Evolutionary conservation across 2,113 vertebrate species (phyloP), one percentile per base, ranked within the genome.

Genomic region (Barbus barbus): DNA sequence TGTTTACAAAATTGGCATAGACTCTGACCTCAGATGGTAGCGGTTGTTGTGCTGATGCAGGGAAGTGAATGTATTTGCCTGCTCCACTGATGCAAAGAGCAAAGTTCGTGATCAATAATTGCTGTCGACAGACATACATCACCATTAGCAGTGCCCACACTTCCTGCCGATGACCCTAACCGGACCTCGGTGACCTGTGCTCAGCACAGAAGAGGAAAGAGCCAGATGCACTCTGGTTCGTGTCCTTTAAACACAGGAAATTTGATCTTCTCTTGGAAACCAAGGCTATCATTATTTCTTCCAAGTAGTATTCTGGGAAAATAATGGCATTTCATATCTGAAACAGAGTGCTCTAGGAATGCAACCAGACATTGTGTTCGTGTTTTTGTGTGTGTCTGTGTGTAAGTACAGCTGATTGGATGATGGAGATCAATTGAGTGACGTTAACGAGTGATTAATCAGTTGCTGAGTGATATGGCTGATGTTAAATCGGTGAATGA

Each of bases 261-360:
- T 73, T 20, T 53, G 74, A 85, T 78, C 80, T n/a, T 63, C 41
- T 69, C 36, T 82, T 85, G 83, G 86, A 84, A 67, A 75, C 46
- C 9, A 69, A 72, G 73, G 48, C 71, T 77, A 67, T 87, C 73
- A 78, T 82, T 82, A 87, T 65, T 73, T 78, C 78, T 80, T 78
- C 80, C 65, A 60, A 44, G 33, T 75, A 51, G 69, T 33, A 83
- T 86, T 84, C 61, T 84, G 41, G 72, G 83, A 60, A 87, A 84
- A 77, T 82, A 46, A 78, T 58, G 79, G 61, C 61, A 72, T 69
- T 53, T 82, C 46, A 41, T 53, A 26, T 75, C 53, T 81, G 38
- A 81, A 38, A 20, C 82, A 11, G 53, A 74, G 14, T 31, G 61
- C 13, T 69, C 16, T 22, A 58, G 36, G 51, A 26, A 60, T 65